Base-by-base conservation (phyloP, 2,888 invertebrate species). In the Dryobota labecula region DNA sequence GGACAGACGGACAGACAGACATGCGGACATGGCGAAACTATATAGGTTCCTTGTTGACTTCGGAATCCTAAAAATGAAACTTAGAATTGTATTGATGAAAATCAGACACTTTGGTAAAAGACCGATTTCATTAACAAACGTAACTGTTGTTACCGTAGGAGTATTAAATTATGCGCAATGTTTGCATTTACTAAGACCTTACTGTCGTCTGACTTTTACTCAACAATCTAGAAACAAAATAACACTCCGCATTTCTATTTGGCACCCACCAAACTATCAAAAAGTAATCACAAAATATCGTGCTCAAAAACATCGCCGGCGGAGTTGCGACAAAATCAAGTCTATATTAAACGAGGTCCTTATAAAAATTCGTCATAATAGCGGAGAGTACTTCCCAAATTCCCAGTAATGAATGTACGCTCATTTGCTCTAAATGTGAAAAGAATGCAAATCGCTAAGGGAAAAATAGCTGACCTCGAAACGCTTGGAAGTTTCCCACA, bases 381-480 rank as follows among this genome's bases (percentile, higher is more conserved):
- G 62, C 54, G 49, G 54, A 45, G 61, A 67, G 66, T 70, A 82
- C 77, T 85, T 83, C 76, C 80, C 84, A 82, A 87, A 84, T 87
- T 86, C n/a, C n/a, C 80, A 85, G 82, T 82, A 85, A 76, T 61
- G 76, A 76, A n/a, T n/a, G 74, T 68, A 78, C 79, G 82, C 85
- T 87, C 83, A 88, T 88, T 88, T 88, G 80, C 76, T 77, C 72
- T 69, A 87, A 88, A 88, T 84, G 84, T 76, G 83, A 82, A 83
- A 84, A 86, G 83, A 84, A 89, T 88, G 87, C 77, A 87, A 88
- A 89, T 82, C 78, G 61, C 70, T 80, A 60, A 60, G 68, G 66
- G 73, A 82, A 80, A 87, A 84, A 80, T 81, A 63, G 71, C 72
- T 65, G 76, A 72, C 84, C 78, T 84, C 76, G 70, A 78, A 83